phyloP scores from a whole-genome alignment of 2,888 invertebrate genomes.

The Netelia inedita region DNA sequence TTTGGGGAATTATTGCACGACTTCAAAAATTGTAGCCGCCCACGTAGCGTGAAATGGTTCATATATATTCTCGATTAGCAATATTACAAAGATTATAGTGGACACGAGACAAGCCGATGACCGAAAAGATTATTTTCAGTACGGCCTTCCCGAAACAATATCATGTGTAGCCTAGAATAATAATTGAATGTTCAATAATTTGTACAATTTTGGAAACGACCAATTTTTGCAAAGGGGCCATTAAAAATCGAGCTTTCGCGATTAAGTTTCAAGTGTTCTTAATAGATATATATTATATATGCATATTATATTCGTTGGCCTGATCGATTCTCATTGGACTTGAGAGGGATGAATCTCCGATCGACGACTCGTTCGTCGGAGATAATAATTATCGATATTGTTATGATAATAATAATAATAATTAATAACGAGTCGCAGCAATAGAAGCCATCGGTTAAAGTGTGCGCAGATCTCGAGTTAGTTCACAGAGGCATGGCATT shows the following conservation, averaged over 20 bases:
- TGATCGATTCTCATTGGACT: constrained; percentile 52
- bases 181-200: constrained; percentile 58
- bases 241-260: not conserved
- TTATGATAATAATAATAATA: not conserved
- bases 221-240: not conserved
- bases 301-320: constrained; percentile 58
- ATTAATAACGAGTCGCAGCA: constrained; percentile 61
- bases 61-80: constrained; percentile 34
- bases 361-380: constrained; percentile 37
- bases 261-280: not conserved
- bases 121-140: constrained; percentile 23
- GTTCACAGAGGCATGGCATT: constrained; percentile 86
- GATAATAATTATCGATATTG: constrained; percentile 27
- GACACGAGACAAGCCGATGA: constrained; percentile 51
- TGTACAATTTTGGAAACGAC: constrained; percentile 56
- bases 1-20: not conserved
- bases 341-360: constrained; percentile 45
- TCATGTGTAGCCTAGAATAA: constrained; percentile 28
- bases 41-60: not conserved
- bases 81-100: constrained; percentile 45
- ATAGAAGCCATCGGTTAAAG: constrained; percentile 78
- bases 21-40: constrained; percentile 10
- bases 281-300: constrained; percentile 27
- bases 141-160: not conserved
- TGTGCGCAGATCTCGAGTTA: constrained; percentile 82